These are phyloP conservation scores for Heliconius charithonia DNA, from an alignment of 2,888 invertebrate species.

Conservation along the genomic window DNA sequence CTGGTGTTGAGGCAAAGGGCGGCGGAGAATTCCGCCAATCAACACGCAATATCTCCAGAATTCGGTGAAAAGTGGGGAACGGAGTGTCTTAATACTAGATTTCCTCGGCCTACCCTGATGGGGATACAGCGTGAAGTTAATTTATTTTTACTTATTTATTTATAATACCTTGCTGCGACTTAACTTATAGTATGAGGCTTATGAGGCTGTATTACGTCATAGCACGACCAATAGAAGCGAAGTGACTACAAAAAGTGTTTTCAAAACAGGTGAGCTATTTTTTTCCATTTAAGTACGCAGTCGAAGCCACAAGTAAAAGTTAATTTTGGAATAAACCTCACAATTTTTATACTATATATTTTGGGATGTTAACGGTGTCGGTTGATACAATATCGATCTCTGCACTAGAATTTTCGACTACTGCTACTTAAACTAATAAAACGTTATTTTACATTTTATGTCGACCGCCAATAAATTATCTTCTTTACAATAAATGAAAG, in stretches of 20 bases:
- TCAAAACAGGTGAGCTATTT: too few species aligned
- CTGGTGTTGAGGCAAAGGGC: too few species aligned
- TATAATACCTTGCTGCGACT: not conserved
- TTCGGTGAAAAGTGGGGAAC: too few species aligned
- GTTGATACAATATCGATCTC: not conserved
- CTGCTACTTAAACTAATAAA: constrained; percentile 11
- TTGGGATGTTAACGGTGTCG: not conserved
- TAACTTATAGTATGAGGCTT: not conserved
- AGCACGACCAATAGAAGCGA: too few species aligned
- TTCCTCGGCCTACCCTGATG: too few species aligned
- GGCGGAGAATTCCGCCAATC: too few species aligned
- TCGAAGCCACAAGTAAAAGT: not conserved
- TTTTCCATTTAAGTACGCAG: too few species aligned
- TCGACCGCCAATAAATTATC: constrained; percentile 12
- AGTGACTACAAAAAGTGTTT: too few species aligned
- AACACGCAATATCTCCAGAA: too few species aligned
- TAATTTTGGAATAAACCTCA: not conserved
- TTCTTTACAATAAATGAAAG: constrained; percentile 13
- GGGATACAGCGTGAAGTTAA: too few species aligned
- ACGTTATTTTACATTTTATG: constrained; percentile 12
- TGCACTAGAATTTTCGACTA: not conserved
- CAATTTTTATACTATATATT: not conserved
- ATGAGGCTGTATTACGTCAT: too few species aligned
- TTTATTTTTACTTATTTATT: not conserved
- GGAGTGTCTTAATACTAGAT: too few species aligned